Evolutionary conservation across 2,888 invertebrate species (phyloP).

Genomic region (Trissonchulus latispiculum): DNA sequence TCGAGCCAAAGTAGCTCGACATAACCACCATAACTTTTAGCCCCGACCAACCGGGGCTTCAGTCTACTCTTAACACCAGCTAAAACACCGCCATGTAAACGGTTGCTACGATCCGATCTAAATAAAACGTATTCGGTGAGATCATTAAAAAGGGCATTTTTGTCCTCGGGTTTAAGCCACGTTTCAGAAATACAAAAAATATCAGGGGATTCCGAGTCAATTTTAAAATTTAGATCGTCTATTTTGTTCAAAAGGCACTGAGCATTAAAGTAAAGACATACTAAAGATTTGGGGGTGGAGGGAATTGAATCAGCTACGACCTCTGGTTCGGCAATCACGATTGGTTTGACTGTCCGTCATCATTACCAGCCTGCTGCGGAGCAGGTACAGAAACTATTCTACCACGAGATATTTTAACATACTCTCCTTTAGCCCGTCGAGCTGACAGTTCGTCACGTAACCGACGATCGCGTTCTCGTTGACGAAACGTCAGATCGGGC

Average conservation of each 20-base stretch:
- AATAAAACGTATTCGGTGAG: background rate
- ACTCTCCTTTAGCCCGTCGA: too few relatives aligned
- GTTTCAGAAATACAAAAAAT: background rate
- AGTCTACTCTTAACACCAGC: background rate
- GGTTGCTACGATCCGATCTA: background rate
- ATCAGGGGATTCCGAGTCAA: background rate
- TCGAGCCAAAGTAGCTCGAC: background rate
- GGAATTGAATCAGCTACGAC: too few relatives aligned
- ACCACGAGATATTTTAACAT: too few relatives aligned
- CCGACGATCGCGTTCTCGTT: too few relatives aligned
- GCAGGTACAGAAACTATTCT: too few relatives aligned
- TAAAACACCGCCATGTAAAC: background rate
- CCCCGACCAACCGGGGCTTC: background rate
- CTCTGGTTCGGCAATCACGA: too few relatives aligned
- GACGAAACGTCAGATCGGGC: too few relatives aligned
- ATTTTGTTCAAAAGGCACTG: background rate
- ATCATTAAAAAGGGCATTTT: background rate
- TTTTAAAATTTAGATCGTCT: background rate
- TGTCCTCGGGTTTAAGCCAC: background rate
- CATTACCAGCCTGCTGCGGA: too few relatives aligned
- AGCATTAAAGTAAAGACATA: background rate
- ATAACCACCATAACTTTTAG: background rate
- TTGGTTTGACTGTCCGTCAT: too few relatives aligned
- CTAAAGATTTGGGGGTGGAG: background rate
- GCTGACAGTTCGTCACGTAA: too few relatives aligned